Evolutionary conservation across 1,140 invertebrate species (phyloP).

Genomic region (Myzus persicae): DNA sequence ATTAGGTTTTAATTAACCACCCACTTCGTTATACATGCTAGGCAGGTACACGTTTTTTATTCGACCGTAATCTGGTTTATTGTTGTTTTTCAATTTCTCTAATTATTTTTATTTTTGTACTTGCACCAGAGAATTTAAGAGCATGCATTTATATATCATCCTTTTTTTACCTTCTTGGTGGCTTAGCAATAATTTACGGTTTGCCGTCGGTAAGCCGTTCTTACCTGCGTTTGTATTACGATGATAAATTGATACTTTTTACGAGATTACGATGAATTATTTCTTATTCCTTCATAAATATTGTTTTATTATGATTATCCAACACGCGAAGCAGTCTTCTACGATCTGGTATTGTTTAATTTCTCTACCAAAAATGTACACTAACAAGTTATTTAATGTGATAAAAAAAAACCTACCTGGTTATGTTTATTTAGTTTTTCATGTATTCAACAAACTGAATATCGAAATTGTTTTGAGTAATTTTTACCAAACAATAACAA

Average conservation of each 20-base stretch:
- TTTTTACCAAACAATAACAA: background rate
- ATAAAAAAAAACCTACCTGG: background rate
- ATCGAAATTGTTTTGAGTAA: background rate
- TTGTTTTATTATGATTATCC: no score
- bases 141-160: background rate
- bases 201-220: background rate
- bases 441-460: background rate
- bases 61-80: background rate
- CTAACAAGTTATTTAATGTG: background rate
- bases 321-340: background rate
- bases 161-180: background rate
- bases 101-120: background rate
- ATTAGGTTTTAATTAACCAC: background rate
- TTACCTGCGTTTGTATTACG: background rate
- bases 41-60: background rate
- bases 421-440: background rate
- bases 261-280: conserved; percentile 34
- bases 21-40: background rate
- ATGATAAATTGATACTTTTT: conserved; percentile 44
- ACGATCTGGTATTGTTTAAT: background rate
- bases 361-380: background rate
- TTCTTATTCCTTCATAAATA: background rate
- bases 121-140: background rate
- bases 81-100: background rate
- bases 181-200: conserved; percentile 31